phyloP scores from a whole-genome alignment of 2,888 invertebrate genomes.

The Criorhina ranunculi region DNA sequence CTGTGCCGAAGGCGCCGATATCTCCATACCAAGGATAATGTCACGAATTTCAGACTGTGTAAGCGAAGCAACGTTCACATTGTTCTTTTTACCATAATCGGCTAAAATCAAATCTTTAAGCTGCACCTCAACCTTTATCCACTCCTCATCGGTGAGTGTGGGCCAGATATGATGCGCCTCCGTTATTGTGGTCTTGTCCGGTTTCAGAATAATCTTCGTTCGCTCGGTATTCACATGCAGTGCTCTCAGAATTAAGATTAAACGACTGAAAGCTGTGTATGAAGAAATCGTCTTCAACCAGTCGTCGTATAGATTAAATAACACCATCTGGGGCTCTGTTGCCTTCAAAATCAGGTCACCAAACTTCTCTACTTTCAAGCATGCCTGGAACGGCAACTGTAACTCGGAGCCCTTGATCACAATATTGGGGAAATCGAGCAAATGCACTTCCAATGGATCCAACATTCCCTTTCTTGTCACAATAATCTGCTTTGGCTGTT shows the following conservation, averaged over 20 bases:
- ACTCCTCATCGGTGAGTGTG: conserved; percentile 98
- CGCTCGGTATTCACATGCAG: conserved; percentile 99
- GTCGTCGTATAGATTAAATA: conserved; percentile 99
- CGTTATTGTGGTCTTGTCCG: conserved; percentile 99
- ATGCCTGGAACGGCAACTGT: conserved; percentile 99
- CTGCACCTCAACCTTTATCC: conserved; percentile 99
- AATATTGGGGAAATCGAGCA: conserved; percentile 99
- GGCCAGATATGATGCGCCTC: conserved; percentile 99
- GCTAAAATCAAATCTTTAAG: conserved; percentile 99
- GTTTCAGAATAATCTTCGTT: conserved; percentile 99
- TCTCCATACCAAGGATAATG: conserved; percentile 99
- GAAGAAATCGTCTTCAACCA: conserved; percentile 99
- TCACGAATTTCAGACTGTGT: conserved; percentile 99
- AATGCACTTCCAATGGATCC: conserved; percentile 99
- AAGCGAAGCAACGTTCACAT: conserved; percentile 99
- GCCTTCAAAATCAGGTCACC: conserved; percentile 99
- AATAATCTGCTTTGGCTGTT: conserved; percentile 99
- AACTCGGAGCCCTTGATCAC: conserved; percentile 99
- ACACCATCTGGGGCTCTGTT: conserved; percentile 99
- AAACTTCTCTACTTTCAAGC: conserved; percentile 99
- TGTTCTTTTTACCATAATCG: conserved; percentile 99
- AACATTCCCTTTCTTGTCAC: conserved; percentile 99
- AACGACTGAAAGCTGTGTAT: conserved; percentile 98
- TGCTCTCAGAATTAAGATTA: conserved; percentile 98
- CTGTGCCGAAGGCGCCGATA: conserved; percentile 99